Base-by-base conservation (phyloP, 2,113 vertebrate species). In the Cebus imitator region DNA sequence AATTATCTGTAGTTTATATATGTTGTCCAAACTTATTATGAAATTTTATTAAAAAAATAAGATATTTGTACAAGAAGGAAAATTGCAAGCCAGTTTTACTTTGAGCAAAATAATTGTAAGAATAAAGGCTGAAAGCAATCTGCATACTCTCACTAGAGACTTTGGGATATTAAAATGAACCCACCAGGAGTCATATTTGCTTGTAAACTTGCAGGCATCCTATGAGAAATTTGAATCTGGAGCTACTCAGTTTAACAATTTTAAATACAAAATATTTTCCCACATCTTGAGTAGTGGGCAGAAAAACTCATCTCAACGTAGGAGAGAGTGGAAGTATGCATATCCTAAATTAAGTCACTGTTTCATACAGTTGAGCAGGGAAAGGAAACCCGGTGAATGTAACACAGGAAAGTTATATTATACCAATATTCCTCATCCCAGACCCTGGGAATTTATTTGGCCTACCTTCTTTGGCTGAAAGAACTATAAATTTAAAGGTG, bases 41-140 rank as follows among this genome's bases (percentile, higher is more conserved):
- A 90, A 78, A 70, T 79, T 73, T 81, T 87, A n/a, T 61, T 61
- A 64, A 87, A 52, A 40, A 95, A 95, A 80, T 81, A 82, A 64
- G 40, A 73, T 72, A 61, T 61, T 91, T 35, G 13, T 57, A 61
- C 40, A 58, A 76, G 55, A 76, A 57, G 27, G 30, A 57, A 57
- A 88, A 48, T 75, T 78, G 50, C 48, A 78, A 83, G 30, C 25
- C 13, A 30, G 18, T 92, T 88, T 66, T 82, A 83, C 25, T 84
- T 81, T 87, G 43, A 87, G 55, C 40, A 76, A 70, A 58, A 88
- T 57, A 57, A 50, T 78, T 57, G 5, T 57, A 96, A 92, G 58
- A 76, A 50, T 57, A 88, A 43, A 76, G 23, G 2, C n/a, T 25
- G 20, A 78, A 87, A 66, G 32, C 37, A 84, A 48, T 70, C 48